These are phyloP conservation scores for Scolopax rusticola DNA, from an alignment of 2,797 vertebrate genomes.

Conservation along the genomic window DNA sequence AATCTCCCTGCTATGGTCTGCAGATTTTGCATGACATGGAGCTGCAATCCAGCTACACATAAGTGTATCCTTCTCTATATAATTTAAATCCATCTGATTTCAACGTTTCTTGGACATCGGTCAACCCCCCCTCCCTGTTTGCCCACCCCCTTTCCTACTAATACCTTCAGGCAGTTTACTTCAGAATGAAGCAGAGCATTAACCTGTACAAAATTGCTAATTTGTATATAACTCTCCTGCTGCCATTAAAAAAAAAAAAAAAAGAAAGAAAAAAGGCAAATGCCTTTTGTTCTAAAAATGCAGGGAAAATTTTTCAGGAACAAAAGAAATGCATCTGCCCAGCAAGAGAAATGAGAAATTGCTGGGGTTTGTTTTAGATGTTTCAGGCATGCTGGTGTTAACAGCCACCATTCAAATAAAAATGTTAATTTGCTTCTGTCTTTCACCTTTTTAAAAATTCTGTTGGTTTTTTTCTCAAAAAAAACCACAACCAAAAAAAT, in stretches of 20 bases:
- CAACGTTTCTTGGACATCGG: constrained; percentile 51
- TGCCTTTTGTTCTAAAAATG: constrained; percentile 73
- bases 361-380: constrained; percentile 18
- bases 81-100: constrained; percentile 67
- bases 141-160: not conserved
- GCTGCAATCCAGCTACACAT: constrained; percentile 65
- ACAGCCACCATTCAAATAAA: not conserved
- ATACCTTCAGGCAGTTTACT: constrained; percentile 75
- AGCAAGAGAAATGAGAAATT: constrained; percentile 51
- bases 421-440: not conserved
- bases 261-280: not conserved
- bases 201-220: constrained; percentile 73
- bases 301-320: constrained; percentile 58
- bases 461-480: not conserved
- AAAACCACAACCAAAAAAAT: not conserved
- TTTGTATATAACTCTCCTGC: constrained; percentile 48
- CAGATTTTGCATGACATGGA: constrained; percentile 57
- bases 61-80: constrained; percentile 48
- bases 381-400: constrained; percentile 16
- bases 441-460: not conserved
- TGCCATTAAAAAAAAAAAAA: not conserved
- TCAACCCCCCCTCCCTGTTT: not conserved
- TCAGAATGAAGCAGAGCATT: constrained; percentile 71
- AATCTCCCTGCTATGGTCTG: constrained; percentile 52
- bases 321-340: constrained; percentile 77